phyloP scores from a whole-genome alignment of 2,113 vertebrate species.

The Castor canadensis region DNA sequence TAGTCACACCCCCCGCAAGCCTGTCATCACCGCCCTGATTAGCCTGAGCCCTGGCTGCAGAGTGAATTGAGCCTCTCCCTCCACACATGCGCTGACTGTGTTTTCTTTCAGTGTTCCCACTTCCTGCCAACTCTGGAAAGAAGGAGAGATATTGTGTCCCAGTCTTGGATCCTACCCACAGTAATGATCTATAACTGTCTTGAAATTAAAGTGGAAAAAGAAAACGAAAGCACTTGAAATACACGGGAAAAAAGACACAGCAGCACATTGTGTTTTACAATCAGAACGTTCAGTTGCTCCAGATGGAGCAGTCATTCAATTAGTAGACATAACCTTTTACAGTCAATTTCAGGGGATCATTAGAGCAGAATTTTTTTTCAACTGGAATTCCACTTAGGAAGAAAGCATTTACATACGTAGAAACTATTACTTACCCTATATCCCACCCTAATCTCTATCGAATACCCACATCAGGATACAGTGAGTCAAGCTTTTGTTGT shows the following conservation, averaged over 20 bases:
- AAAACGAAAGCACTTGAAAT: slow-evolving; percentile 57
- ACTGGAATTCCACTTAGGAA: slow-evolving; percentile 57
- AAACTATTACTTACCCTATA: slow-evolving; percentile 15
- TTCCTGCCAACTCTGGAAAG: slow-evolving; percentile 55
- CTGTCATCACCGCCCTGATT: slow-evolving; percentile 20
- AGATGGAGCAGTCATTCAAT: slow-evolving; percentile 50
- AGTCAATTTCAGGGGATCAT: slow-evolving; percentile 11
- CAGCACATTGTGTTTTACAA: slow-evolving; percentile 46
- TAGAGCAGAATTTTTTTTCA: not conserved
- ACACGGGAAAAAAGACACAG: slow-evolving; percentile 58
- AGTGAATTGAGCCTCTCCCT: slow-evolving; percentile 8
- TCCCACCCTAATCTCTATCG: slow-evolving; percentile 6
- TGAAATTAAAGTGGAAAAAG: slow-evolving; percentile 75
- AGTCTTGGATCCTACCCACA: slow-evolving; percentile 41
- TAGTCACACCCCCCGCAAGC: not conserved
- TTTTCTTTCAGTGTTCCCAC: slow-evolving; percentile 27
- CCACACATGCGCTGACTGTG: not conserved
- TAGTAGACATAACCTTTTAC: slow-evolving; percentile 10
- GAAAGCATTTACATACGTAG: not conserved
- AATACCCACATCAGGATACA: not conserved
- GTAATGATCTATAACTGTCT: slow-evolving; percentile 67
- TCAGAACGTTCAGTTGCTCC: slow-evolving; percentile 25
- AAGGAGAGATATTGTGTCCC: slow-evolving; percentile 62
- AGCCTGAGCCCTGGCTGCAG: slow-evolving; percentile 31
- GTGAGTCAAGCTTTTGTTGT: slow-evolving; percentile 4